These are phyloP conservation scores for Desoria tigrina DNA, from an alignment of 2,888 invertebrate species.

Conservation along the genomic window DNA sequence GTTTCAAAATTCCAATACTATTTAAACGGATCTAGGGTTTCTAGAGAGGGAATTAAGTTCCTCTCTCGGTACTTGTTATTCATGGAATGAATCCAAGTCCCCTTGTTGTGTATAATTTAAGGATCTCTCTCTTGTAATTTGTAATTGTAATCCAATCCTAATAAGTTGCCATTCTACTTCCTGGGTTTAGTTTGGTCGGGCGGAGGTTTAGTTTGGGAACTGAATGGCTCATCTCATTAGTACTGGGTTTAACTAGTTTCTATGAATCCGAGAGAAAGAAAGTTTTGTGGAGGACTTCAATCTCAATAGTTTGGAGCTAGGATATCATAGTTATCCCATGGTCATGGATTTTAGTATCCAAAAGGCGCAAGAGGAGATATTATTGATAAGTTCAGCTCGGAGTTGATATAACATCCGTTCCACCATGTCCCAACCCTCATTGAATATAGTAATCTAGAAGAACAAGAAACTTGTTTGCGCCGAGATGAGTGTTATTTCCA, in stretches of 20 bases:
- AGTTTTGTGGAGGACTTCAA: conserved; percentile 6
- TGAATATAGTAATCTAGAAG: not conserved
- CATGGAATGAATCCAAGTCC: conserved; percentile 15
- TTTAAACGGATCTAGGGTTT: too few relatives aligned
- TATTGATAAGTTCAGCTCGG: not conserved
- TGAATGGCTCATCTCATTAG: conserved; percentile 2
- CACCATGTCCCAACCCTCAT: too few relatives aligned
- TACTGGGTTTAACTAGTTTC: not conserved
- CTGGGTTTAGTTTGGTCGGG: too few relatives aligned
- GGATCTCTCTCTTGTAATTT: conserved; percentile 6
- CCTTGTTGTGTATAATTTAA: conserved; percentile 5
- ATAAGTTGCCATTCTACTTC: conserved; percentile 6
- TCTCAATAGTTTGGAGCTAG: too few relatives aligned
- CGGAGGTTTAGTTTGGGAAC: too few relatives aligned
- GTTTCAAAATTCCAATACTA: too few relatives aligned
- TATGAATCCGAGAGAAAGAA: conserved; percentile 2
- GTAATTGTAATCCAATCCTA: conserved; percentile 15
- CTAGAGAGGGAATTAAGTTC: too few relatives aligned
- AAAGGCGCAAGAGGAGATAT: too few relatives aligned
- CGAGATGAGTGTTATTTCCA: not conserved
- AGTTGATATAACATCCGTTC: not conserved
- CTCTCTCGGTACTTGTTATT: conserved; percentile 15
- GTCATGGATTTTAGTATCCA: too few relatives aligned
- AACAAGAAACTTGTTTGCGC: not conserved
- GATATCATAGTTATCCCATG: too few relatives aligned